These are phyloP conservation scores for Aphyosemion australe DNA, from an alignment of 2,113 vertebrate species.

Conservation along the genomic window DNA sequence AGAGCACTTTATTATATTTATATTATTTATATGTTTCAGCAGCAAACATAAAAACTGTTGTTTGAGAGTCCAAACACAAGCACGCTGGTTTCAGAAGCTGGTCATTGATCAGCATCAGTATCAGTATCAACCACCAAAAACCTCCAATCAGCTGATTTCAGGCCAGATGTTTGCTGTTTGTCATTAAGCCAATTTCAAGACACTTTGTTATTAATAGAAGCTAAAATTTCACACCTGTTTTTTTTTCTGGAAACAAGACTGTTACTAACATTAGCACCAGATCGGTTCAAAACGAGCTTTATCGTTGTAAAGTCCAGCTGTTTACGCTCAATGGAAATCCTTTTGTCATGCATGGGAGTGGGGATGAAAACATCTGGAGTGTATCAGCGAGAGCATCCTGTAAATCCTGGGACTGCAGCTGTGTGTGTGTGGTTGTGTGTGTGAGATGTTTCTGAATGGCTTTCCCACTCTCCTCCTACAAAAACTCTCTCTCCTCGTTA, in stretches of 20 bases:
- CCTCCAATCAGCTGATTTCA: too few relatives aligned
- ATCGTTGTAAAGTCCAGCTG: slow-evolving; percentile 25
- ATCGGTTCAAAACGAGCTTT: slow-evolving; percentile 28
- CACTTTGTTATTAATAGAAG: neutral
- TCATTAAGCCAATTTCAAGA: neutral
- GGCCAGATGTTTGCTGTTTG: neutral
- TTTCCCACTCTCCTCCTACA: neutral
- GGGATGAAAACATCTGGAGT: slow-evolving; percentile 53
- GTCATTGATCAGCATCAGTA: too few relatives aligned
- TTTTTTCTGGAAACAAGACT: too few relatives aligned
- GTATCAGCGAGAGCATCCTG: slow-evolving; percentile 34
- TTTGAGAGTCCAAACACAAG: too few relatives aligned
- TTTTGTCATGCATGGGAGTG: slow-evolving; percentile 5
- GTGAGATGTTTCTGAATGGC: slow-evolving; percentile 1
- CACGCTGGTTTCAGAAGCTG: too few relatives aligned
- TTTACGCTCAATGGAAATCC: slow-evolving; percentile 6
- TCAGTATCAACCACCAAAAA: too few relatives aligned
- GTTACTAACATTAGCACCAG: neutral
- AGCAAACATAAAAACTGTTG: too few relatives aligned
- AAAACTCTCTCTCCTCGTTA: slow-evolving; percentile 41
- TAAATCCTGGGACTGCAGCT: slow-evolving; percentile 54
- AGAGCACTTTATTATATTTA: too few relatives aligned
- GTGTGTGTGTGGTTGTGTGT: slow-evolving; percentile 11
- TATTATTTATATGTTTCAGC: too few relatives aligned
- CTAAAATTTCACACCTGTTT: too few relatives aligned